phyloP scores from a whole-genome alignment of 1,140 invertebrate species.

The Magallana angulata region DNA sequence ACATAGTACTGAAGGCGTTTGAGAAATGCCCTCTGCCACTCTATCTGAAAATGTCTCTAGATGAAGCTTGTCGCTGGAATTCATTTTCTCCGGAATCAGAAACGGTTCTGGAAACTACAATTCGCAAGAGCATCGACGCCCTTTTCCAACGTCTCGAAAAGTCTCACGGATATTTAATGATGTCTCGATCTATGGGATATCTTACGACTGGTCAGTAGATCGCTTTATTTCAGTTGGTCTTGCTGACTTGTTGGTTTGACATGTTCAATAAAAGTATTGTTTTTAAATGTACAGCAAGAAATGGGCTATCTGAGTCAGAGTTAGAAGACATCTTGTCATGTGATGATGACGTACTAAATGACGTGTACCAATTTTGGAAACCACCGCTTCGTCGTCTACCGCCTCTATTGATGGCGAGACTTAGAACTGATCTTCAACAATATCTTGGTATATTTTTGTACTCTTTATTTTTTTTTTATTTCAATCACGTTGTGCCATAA shows the following conservation, averaged over 20 bases:
- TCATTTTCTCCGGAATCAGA: constrained; percentile 62
- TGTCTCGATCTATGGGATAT: constrained; percentile 69
- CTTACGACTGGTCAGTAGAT: constrained; percentile 63
- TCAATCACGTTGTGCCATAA: too few species aligned
- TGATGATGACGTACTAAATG: constrained; percentile 77
- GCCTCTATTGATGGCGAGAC: constrained; percentile 69
- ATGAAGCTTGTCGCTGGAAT: constrained; percentile 72
- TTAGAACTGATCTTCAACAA: constrained; percentile 68
- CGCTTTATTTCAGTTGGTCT: too few species aligned
- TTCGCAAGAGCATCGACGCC: constrained; percentile 69
- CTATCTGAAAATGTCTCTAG: constrained; percentile 74
- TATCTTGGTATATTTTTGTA: constrained; percentile 62
- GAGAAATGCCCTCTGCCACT: constrained; percentile 71
- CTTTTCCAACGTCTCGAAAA: constrained; percentile 72
- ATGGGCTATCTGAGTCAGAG: constrained; percentile 74
- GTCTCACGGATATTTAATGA: constrained; percentile 71
- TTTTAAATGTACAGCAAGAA: constrained; percentile 56
- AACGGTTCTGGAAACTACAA: constrained; percentile 67
- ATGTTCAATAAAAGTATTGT: neutral
- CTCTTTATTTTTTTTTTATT: too few species aligned
- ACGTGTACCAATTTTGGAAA: constrained; percentile 78
- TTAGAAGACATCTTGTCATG: constrained; percentile 77
- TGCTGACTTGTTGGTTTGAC: neutral
- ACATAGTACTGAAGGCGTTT: constrained; percentile 67
- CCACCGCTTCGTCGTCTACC: constrained; percentile 74